Conservation (phyloP, 53 echinoderm and acorn worm species). For the Zoroaster sp. region DNA sequence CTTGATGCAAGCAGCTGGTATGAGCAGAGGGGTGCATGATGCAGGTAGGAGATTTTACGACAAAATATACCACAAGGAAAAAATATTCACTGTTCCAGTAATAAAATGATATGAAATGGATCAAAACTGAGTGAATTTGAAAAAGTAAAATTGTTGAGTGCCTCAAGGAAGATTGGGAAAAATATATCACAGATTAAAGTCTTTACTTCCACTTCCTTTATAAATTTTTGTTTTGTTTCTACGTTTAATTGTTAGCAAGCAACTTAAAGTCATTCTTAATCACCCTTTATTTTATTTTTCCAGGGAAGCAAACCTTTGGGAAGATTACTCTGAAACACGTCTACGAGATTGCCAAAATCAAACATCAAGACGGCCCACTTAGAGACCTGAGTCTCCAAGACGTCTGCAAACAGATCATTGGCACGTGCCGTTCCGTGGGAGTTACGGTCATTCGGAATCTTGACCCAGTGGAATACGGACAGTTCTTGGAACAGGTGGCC, state of each 20-base stretch:
- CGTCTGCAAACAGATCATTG: slow-evolving; percentile 82
- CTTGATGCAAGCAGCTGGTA: slow-evolving; percentile 82
- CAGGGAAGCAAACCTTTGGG: slow-evolving; percentile 78
- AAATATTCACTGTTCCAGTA: too few species aligned
- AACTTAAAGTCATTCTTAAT: background rate
- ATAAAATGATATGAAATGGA: too few species aligned
- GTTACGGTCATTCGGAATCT: slow-evolving; percentile 65
- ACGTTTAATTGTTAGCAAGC: background rate
- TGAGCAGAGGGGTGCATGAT: slow-evolving; percentile 79
- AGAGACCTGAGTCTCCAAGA: slow-evolving; percentile 66
- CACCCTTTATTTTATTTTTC: background rate
- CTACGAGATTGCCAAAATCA: slow-evolving; percentile 94
- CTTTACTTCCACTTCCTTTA: too few species aligned
- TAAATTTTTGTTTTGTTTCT: too few species aligned
- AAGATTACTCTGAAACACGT: slow-evolving; percentile 85
- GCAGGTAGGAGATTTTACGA: too few species aligned
- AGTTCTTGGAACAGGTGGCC: slow-evolving; percentile 17
- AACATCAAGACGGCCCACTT: slow-evolving; percentile 73
- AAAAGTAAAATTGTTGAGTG: background rate
- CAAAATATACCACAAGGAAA: too few species aligned
- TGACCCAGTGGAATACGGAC: slow-evolving; percentile 7
- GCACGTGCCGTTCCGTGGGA: slow-evolving; percentile 77
- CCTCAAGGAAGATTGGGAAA: background rate
- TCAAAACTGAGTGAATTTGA: too few species aligned
- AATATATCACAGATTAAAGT: too few species aligned